These are phyloP conservation scores for Nannospalax galili DNA, from an alignment of 2,113 vertebrate genomes.

Conservation along the genomic window DNA sequence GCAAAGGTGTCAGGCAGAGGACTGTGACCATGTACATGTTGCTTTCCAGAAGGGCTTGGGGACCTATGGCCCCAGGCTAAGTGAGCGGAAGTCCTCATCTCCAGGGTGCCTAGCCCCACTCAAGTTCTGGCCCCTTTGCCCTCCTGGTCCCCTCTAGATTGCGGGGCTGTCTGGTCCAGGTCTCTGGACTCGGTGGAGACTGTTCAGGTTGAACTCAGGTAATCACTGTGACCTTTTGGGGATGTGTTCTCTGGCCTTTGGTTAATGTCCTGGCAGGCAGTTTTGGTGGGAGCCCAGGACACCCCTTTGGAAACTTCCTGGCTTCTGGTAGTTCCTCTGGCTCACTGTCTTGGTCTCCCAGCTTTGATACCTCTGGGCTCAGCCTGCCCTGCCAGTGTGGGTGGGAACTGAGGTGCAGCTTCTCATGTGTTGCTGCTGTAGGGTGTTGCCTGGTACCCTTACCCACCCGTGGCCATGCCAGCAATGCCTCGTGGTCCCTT, in stretches of 20 bases:
- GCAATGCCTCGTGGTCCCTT: rapidly evolving
- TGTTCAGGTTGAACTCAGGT: rapidly evolving
- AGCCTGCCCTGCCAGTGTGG: rapidly evolving
- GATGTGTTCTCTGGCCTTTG: neutral
- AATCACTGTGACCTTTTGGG: rapidly evolving
- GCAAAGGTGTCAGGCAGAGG: neutral
- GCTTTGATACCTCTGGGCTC: neutral
- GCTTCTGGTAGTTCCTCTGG: rapidly evolving
- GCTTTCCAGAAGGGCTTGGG: rapidly evolving
- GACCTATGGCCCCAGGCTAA: rapidly evolving
- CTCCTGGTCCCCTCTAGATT: neutral
- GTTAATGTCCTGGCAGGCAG: neutral
- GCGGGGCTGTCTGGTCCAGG: too few relatives aligned
- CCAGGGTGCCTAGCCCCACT: rapidly evolving
- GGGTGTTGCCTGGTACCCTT: neutral
- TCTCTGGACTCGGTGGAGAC: neutral
- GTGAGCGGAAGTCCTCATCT: neutral
- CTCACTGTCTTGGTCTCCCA: too few relatives aligned
- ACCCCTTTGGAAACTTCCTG: constrained; percentile 21
- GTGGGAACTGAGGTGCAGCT: rapidly evolving
- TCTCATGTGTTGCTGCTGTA: too few relatives aligned
- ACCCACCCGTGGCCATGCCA: neutral
- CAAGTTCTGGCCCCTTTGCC: neutral
- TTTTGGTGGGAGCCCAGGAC: too few relatives aligned
- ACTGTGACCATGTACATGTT: neutral